Conservation (phyloP, 2,888 invertebrate genomes). For the Erebia epiphron region DNA sequence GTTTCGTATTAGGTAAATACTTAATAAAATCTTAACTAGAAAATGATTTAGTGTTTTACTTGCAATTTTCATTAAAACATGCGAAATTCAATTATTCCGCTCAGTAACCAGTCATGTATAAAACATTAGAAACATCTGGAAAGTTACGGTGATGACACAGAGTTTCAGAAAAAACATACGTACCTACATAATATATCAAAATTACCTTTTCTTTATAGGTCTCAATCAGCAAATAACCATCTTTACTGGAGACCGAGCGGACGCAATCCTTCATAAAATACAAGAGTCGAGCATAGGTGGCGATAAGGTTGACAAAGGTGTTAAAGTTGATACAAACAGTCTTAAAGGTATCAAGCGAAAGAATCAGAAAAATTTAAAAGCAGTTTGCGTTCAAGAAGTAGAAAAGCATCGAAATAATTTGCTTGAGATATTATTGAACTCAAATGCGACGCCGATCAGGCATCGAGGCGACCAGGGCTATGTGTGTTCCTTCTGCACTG, state of each 20-base stretch:
- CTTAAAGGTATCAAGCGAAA: background rate
- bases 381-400: conserved; percentile 46
- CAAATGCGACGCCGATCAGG: conserved; percentile 58
- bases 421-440: conserved; percentile 46
- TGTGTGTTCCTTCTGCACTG: conserved; percentile 51
- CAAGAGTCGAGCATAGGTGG: conserved; percentile 18
- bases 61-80: background rate
- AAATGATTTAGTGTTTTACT: background rate
- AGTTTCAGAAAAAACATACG: background rate
- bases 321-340: background rate
- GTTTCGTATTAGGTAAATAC: background rate
- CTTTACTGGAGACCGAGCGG: conserved; percentile 28
- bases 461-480: conserved; percentile 47
- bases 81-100: too few species aligned
- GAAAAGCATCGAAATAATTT: conserved; percentile 63
- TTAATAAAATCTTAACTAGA: background rate
- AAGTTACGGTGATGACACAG: background rate
- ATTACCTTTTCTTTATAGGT: conserved; percentile 43
- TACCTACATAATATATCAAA: conserved; percentile 12
- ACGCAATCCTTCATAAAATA: conserved; percentile 16
- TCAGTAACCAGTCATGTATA: too few species aligned
- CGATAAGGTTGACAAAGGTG: background rate
- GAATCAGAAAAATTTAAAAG: background rate
- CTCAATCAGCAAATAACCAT: conserved; percentile 31
- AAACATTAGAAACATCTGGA: background rate